Base-by-base conservation (phyloP, 1,140 invertebrate genomes). In the Oreohelix idahoensis region DNA sequence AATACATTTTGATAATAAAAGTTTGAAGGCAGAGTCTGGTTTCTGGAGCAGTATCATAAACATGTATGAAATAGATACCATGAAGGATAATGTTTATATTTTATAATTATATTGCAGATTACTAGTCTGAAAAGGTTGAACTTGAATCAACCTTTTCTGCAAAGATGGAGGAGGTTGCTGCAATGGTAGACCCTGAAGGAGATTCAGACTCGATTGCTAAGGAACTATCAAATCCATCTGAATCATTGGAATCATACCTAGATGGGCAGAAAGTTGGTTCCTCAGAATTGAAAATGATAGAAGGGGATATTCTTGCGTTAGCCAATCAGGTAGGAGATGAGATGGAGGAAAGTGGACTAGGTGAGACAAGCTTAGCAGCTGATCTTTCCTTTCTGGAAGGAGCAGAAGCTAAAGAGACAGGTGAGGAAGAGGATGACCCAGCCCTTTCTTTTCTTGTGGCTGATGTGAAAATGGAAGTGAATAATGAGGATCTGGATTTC, bases 401-500 rank as follows among this genome's bases (percentile, higher is more conserved):
- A 26, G 69, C 75, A 23, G 84, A 73, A 4, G 66, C 58, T 32
- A 83, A 78, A 45, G 84, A 79, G 66, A 77, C 66, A 38, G n/a
- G 45, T 45, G 78, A 53, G 35, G 79, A 78, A 23, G 83, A 66
- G 35, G 66, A 70, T 75, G 76, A 75, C 45, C 49, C 51, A 29
- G 76, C 1, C 0, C 71, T 82, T 38, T 74, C 80, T 53, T 82
- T 82, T 39, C 71, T 79, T n/a, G 71, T 74, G 5, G 80, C 45
- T 32, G 53, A 42, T 23, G 66, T 26, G 76, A 76, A 79, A 39
- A 39, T 69, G 51, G 80, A 86, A 20, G 83, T 74, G 23, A 71
- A 42, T 63, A 80, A 79, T 42, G 83, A 86, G 69, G 84, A 87
- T 39, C 39, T 73, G 76, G 85, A 85, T 13, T 83, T 86, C 82